Evolutionary conservation across 2,888 invertebrate genomes (phyloP), one percentile per base, ranked within the genome.

Genomic region (Leptogaster cylindrica): DNA sequence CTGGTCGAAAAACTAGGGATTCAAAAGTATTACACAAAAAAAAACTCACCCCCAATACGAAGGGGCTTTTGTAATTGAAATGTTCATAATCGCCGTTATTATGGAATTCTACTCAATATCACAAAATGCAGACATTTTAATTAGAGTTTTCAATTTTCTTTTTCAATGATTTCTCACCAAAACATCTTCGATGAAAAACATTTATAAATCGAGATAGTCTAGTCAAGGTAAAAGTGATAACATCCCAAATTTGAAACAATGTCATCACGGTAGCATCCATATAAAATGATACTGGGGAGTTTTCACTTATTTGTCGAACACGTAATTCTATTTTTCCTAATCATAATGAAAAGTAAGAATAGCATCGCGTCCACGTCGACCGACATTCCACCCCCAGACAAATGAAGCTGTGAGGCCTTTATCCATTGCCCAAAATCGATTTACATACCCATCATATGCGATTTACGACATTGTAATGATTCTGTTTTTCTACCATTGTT

Each of bases 71-170:
- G 51, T 66, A 51, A 61, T 44, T 68, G 50, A 52, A 68, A 63
- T 68, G 68, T 66, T 68, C 65, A 68, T 68, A 68, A 68, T 61
- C 63, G 63, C 51, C 50, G 51, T 61, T 44, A 61, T 61, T 66
- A 61, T 65, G 8, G 50, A 61, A 61, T 65, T 66, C 66, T 28
- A 51, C 68, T 66, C 20, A 18, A 65, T 46, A 52, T 20, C 44
- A 18, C 14, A 27, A 33, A 55, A 12, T 61, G 20, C 52, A 65
- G 66, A 58, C 51, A 41, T 58, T 66, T 66, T 68, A 68, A 68
- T 68, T 65, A 63, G 50, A 68, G 7, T 64, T 64, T 52, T 52
- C 48, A 36, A 36, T 58, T 65, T 51, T 52, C 44, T 52, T 33
- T 33, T 48, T 20, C 16, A 44, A 20, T 41, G 55, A 28, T 52